phyloP scores from a whole-genome alignment of 1,140 invertebrate species.

The Homarus americanus region DNA sequence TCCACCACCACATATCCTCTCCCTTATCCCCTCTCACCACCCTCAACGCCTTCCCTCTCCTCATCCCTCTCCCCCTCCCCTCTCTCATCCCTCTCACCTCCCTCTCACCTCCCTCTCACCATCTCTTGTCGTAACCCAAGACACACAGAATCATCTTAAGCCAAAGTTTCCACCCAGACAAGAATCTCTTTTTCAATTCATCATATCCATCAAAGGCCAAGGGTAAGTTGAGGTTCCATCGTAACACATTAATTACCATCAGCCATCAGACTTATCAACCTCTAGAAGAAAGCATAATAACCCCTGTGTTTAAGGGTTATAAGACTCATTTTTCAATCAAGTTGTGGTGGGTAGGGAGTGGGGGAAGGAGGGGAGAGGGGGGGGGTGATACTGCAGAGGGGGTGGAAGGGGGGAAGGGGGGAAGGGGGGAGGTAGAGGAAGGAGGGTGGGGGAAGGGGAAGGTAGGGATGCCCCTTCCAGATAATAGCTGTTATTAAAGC shows the following conservation, averaged over 20 bases:
- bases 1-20: background rate
- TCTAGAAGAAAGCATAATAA: constrained; percentile 16
- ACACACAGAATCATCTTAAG: background rate
- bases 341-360: too few species aligned
- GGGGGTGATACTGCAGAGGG: too few species aligned
- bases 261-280: background rate
- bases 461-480: constrained; percentile 36
- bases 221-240: constrained; percentile 15
- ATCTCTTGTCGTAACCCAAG: too few species aligned
- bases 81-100: background rate
- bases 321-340: constrained; percentile 54
- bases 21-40: background rate
- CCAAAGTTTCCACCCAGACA: background rate
- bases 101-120: background rate
- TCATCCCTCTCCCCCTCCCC: background rate
- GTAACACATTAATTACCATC: constrained; percentile 31
- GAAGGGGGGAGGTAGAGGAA: background rate
- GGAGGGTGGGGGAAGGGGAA: background rate
- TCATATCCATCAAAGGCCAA: constrained; percentile 39
- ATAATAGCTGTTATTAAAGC: constrained; percentile 68
- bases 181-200: constrained; percentile 12
- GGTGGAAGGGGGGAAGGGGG: background rate
- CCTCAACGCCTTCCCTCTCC: background rate
- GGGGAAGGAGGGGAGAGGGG: background rate
- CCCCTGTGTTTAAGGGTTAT: constrained; percentile 24